Evolutionary conservation across 2,888 invertebrate genomes (phyloP).

Genomic region (Octodonta nipae): DNA sequence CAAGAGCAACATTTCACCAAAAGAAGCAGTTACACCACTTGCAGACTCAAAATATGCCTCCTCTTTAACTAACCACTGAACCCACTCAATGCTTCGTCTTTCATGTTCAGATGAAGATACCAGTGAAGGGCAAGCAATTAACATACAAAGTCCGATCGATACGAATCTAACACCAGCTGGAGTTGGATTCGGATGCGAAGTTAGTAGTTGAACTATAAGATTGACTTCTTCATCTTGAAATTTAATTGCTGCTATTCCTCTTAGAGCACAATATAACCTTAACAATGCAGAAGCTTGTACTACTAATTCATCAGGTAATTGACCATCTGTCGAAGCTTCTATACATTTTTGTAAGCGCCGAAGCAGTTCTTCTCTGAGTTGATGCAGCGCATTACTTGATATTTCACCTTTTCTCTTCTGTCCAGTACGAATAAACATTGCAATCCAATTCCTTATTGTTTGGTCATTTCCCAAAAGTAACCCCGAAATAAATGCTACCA

Average conservation of each 20-base stretch:
- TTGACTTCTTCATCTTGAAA: conserved; percentile 86
- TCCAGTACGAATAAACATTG: conserved; percentile 74
- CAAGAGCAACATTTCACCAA: conserved; percentile 87
- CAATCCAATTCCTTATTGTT: conserved; percentile 81
- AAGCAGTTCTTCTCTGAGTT: conserved; percentile 62
- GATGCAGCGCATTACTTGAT: conserved; percentile 52
- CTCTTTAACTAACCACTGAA: conserved; percentile 78
- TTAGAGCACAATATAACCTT: conserved; percentile 78
- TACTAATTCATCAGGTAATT: conserved; percentile 50
- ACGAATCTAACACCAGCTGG: conserved; percentile 86
- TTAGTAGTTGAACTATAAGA: conserved; percentile 69
- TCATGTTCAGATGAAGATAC: conserved; percentile 61
- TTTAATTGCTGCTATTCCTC: conserved; percentile 85
- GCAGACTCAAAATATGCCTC: conserved; percentile 80
- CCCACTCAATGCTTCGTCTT: conserved; percentile 79
- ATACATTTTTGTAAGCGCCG: conserved; percentile 54
- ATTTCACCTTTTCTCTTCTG: conserved; percentile 70
- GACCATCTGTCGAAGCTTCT: conserved; percentile 46
- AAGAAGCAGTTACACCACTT: conserved; percentile 74
- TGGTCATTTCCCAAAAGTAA: conserved; percentile 77
- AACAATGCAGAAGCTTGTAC: conserved; percentile 83
- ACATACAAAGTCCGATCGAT: conserved; percentile 82
- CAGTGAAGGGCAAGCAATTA: conserved; percentile 84
- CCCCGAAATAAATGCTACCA: conserved; percentile 57
- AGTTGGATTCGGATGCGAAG: conserved; percentile 78